Evolutionary conservation across 2,113 vertebrate genomes (phyloP).

Genomic region (Hymenochirus boettgeri): DNA sequence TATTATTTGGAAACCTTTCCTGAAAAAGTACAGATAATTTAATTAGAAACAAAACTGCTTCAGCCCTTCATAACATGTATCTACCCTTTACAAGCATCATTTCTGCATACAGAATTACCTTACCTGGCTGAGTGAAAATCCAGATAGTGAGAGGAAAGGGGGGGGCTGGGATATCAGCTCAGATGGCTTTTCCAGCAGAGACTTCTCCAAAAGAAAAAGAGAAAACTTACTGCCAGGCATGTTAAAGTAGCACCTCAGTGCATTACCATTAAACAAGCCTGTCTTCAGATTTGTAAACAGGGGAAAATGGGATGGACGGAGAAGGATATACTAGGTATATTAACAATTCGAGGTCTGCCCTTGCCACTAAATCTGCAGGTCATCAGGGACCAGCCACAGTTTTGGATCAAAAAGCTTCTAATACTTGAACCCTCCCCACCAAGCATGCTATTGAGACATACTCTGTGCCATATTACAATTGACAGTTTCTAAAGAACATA

Average conservation of each 20-base stretch:
- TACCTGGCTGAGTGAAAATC: slow-evolving; percentile 91
- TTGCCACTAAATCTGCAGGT: no score
- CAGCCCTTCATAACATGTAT: background rate
- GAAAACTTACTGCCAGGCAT: slow-evolving; percentile 30
- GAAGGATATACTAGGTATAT: no score
- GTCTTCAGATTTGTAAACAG: background rate
- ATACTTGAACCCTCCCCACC: no score
- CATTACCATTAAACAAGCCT: background rate
- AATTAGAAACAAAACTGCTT: background rate
- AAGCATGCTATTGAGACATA: no score
- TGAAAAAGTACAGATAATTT: slow-evolving; percentile 46
- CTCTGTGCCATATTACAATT: no score
- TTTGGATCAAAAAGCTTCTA: no score
- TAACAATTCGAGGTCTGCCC: no score
- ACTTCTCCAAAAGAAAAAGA: slow-evolving; percentile 65
- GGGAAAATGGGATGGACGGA: no score
- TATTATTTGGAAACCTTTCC: slow-evolving; percentile 88
- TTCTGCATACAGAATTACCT: slow-evolving; percentile 15
- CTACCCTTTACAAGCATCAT: background rate
- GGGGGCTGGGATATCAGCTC: slow-evolving; percentile 80
- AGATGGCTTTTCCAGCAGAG: slow-evolving; percentile 81
- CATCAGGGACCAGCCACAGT: no score
- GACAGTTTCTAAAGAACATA: no score
- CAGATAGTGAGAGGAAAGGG: slow-evolving; percentile 83
- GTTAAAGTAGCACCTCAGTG: background rate